phyloP scores from a whole-genome alignment of 2,888 invertebrate genomes.

The Ptychoptera albimana region DNA sequence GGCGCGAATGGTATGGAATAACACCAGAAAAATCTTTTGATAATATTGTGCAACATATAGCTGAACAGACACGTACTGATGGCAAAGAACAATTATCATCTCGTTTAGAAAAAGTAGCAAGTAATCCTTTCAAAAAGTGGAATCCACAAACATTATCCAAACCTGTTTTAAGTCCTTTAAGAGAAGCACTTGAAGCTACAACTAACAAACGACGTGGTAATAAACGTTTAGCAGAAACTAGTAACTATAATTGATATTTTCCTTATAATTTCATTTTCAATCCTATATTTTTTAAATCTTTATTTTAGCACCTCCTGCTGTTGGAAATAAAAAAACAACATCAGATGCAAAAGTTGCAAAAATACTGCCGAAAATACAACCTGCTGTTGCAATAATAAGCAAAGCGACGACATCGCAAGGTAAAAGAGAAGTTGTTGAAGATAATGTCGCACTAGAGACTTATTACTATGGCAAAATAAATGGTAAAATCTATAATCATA shows the following conservation, averaged over 20 bases:
- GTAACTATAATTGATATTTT: background rate
- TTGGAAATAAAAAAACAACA: conserved; percentile 3
- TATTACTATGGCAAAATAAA: conserved; percentile 25
- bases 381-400: background rate
- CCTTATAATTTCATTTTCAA: too few species aligned
- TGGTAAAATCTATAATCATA: conserved; percentile 10
- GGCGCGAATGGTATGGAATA: conserved; percentile 73
- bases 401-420: background rate
- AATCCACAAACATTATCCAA: conserved; percentile 17
- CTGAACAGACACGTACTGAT: conserved; percentile 60
- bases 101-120: conserved; percentile 45
- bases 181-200: conserved; percentile 22
- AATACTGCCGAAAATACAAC: background rate
- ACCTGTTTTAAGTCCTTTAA: conserved; percentile 8
- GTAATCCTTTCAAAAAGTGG: conserved; percentile 55
- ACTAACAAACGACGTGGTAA: conserved; percentile 9
- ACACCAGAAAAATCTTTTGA: conserved; percentile 66
- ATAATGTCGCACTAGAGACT: conserved; percentile 19
- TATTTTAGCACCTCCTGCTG: conserved; percentile 6
- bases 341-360: background rate
- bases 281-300: background rate
- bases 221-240: background rate
- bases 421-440: background rate
- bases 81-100: conserved; percentile 43
- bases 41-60: conserved; percentile 60